Conservation (phyloP, 1,140 invertebrate genomes). For the Proctacanthus coquilletti region DNA sequence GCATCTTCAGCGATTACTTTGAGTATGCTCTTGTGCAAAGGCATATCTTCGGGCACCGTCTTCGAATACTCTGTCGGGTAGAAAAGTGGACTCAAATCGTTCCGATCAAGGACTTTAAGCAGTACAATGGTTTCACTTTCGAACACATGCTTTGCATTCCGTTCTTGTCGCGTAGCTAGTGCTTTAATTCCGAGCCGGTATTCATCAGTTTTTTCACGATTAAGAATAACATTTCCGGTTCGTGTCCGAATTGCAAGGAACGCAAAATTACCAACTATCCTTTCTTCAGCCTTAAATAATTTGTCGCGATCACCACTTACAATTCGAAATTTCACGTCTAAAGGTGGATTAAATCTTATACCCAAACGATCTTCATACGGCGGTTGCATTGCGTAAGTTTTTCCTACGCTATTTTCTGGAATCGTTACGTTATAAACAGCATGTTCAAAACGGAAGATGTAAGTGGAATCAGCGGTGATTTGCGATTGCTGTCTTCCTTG, state of each 20-base stretch:
- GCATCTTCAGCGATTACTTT: slow-evolving; percentile 80
- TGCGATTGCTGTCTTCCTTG: neutral
- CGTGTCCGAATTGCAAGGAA: slow-evolving; percentile 77
- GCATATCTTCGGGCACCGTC: slow-evolving; percentile 76
- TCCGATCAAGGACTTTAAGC: slow-evolving; percentile 73
- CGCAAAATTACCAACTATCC: slow-evolving; percentile 79
- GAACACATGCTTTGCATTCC: slow-evolving; percentile 40
- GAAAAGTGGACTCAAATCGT: slow-evolving; percentile 86
- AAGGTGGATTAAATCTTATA: slow-evolving; percentile 31
- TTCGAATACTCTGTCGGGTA: slow-evolving; percentile 73
- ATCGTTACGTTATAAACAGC: slow-evolving; percentile 77
- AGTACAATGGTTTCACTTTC: slow-evolving; percentile 60
- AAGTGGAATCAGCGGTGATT: neutral
- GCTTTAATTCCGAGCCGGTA: slow-evolving; percentile 73
- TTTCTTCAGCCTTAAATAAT: slow-evolving; percentile 84
- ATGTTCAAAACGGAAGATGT: slow-evolving; percentile 43
- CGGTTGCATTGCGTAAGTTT: slow-evolving; percentile 51
- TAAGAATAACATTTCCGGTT: slow-evolving; percentile 71
- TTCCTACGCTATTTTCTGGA: slow-evolving; percentile 77
- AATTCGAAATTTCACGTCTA: slow-evolving; percentile 66
- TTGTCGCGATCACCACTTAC: slow-evolving; percentile 69
- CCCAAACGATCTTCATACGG: slow-evolving; percentile 38
- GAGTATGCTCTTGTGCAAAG: slow-evolving; percentile 61
- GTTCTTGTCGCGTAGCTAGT: slow-evolving; percentile 20
- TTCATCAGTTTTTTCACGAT: slow-evolving; percentile 73